A percentile compares a stretch with the other conserved stretches of the same genome.
Conservation (phyloP, 2,797 vertebrate species). For the Neolamprologus multifasciatus region DNA sequence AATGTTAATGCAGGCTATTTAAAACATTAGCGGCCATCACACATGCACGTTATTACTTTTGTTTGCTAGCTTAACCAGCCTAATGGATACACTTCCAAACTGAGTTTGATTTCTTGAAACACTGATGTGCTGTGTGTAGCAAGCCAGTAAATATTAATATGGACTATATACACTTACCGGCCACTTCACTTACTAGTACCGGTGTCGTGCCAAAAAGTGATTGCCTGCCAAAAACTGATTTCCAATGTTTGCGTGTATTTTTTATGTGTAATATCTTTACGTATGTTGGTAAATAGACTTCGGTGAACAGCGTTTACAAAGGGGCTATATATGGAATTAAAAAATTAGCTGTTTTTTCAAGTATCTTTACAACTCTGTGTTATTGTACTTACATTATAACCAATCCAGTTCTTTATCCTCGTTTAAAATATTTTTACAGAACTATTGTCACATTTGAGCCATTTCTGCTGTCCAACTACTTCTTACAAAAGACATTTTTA, state of each 20-base stretch:
- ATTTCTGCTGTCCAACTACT: too few species aligned
- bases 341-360: too few species aligned
- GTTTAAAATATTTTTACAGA: rapidly evolving
- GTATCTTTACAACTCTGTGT: too few species aligned
- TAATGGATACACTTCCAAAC: rapidly evolving
- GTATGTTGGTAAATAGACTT: rapidly evolving
- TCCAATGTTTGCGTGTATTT: rapidly evolving
- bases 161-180: not conserved
- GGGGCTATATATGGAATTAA: rapidly evolving
- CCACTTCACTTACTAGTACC: not conserved
- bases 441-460: too few species aligned
- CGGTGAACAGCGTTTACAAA: too few species aligned
- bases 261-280: too few species aligned
- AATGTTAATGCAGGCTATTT: not conserved
- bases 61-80: not conserved
- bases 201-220: too few species aligned
- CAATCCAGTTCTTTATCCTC: too few species aligned
- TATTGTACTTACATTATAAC: too few species aligned
- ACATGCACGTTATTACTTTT: not conserved
- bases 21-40: rapidly evolving
- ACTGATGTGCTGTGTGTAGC: not conserved
- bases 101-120: not conserved
- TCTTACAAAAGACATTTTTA: too few species aligned
- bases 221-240: rapidly evolving
- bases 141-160: not conserved